phyloP scores from a whole-genome alignment of 2,797 vertebrate genomes.

The Notamacropus eugenii region DNA sequence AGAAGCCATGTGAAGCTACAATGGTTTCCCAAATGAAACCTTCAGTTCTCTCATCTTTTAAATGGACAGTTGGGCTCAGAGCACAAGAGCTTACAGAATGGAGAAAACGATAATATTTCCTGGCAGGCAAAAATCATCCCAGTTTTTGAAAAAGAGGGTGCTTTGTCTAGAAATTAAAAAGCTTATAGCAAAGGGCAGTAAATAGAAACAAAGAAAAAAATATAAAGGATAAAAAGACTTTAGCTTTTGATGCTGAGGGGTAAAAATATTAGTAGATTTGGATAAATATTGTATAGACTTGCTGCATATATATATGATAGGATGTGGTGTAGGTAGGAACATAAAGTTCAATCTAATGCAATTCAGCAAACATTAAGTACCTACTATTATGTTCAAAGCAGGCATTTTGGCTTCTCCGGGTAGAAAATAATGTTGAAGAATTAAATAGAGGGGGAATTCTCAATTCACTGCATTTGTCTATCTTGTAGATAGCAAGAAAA shows the following conservation, averaged over 20 bases:
- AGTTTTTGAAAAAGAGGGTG: constrained; percentile 47
- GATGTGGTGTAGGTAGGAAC: not conserved
- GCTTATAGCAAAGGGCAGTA: not conserved
- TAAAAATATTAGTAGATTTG: not conserved
- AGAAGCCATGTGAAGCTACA: constrained; percentile 45
- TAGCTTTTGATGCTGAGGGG: not conserved
- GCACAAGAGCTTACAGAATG: constrained; percentile 28
- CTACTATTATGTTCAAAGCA: not conserved
- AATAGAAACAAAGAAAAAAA: not conserved
- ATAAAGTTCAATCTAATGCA: not conserved
- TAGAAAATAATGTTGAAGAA: constrained; percentile 42
- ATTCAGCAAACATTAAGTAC: not conserved
- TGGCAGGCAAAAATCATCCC: constrained; percentile 43
- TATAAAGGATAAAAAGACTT: not conserved
- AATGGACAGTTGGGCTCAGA: constrained; percentile 18
- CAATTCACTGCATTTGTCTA: constrained; percentile 8
- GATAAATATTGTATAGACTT: not conserved
- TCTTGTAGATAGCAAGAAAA: not conserved
- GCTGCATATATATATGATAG: not conserved
- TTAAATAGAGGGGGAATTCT: constrained; percentile 49
- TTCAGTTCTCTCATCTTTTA: constrained; percentile 46
- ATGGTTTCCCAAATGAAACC: constrained; percentile 55
- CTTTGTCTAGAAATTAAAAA: constrained; percentile 67
- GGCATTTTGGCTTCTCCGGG: constrained; percentile 8
- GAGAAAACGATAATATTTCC: constrained; percentile 56